These are phyloP conservation scores for Rhyacichthys aspro DNA, from an alignment of 2,797 vertebrate species.

Conservation along the genomic window DNA sequence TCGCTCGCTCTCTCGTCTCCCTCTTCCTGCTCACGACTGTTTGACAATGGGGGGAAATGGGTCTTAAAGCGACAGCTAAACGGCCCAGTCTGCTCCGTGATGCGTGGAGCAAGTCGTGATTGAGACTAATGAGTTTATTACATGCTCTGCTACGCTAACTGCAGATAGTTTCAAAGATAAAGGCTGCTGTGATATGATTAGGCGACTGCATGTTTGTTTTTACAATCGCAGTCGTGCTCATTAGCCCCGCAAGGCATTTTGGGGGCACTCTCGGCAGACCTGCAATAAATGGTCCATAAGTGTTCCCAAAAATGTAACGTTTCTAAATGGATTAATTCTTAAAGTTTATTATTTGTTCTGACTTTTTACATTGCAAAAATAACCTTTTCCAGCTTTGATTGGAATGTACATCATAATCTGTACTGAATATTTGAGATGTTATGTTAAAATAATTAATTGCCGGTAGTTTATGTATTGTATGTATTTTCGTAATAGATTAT, in stretches of 20 bases:
- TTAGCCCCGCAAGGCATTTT: too few relatives aligned
- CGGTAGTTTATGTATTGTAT: neutral
- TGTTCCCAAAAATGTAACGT: too few relatives aligned
- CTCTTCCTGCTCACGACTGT: constrained; percentile 98
- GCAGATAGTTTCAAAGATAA: constrained; percentile 34
- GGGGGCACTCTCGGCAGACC: too few relatives aligned
- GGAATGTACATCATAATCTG: too few relatives aligned
- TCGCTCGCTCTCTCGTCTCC: constrained; percentile 88
- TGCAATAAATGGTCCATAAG: too few relatives aligned
- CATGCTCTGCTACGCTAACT: constrained; percentile 16
- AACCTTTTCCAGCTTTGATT: too few relatives aligned
- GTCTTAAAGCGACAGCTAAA: constrained; percentile 90
- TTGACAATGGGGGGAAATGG: constrained; percentile 97
- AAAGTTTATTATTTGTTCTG: too few relatives aligned
- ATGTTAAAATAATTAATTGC: too few relatives aligned
- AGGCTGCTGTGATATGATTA: constrained; percentile 8
- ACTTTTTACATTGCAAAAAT: too few relatives aligned
- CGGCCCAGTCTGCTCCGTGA: constrained; percentile 30
- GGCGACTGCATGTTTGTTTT: constrained; percentile 4
- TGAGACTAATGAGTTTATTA: constrained; percentile 60
- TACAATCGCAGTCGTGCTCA: neutral
- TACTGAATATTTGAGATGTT: too few relatives aligned
- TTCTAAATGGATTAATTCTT: too few relatives aligned
- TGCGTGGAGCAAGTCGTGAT: constrained; percentile 69
- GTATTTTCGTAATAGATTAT: neutral